These are phyloP conservation scores for Leptinotarsa juncta DNA, from an alignment of 2,888 invertebrate species.

Conservation along the genomic window DNA sequence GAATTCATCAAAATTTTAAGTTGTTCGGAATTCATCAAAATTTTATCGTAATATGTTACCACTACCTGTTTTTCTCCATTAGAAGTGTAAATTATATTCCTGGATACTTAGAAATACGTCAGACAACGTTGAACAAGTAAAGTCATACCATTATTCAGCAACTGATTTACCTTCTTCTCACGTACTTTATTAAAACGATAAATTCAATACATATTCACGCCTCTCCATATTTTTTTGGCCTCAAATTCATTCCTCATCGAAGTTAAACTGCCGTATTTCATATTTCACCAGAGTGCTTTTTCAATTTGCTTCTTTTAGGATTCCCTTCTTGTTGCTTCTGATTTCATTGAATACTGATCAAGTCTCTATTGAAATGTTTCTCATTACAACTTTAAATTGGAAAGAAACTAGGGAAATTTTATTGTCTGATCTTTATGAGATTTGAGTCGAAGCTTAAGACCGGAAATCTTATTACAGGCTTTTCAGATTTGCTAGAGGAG, in stretches of 20 bases:
- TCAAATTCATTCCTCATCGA: neutral
- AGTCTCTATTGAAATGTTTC: slow-evolving; percentile 49
- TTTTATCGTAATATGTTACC: too few species aligned
- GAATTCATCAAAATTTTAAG: too few species aligned
- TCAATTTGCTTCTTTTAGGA: slow-evolving; percentile 4
- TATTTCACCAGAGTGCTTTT: slow-evolving; percentile 8
- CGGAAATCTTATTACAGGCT: slow-evolving; percentile 40
- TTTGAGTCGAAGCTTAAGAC: slow-evolving; percentile 26
- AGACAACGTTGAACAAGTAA: neutral
- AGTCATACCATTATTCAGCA: neutral
- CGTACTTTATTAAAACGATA: slow-evolving; percentile 7
- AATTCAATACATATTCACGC: neutral
- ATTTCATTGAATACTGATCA: slow-evolving; percentile 45
- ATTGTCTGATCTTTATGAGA: slow-evolving; percentile 37
- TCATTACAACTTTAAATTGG: slow-evolving; percentile 47
- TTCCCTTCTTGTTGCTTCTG: slow-evolving; percentile 1
- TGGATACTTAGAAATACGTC: neutral
- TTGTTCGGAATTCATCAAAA: too few species aligned
- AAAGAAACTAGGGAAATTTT: slow-evolving; percentile 44
- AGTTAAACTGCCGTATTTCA: slow-evolving; percentile 4
- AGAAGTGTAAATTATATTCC: neutral
- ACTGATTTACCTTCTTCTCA: neutral
- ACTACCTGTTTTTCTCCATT: neutral
- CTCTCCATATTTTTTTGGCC: neutral
- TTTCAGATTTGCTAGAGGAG: slow-evolving; percentile 40